These are phyloP conservation scores for Atlantisia rogersi DNA, from an alignment of 2,113 vertebrate species.

Conservation along the genomic window DNA sequence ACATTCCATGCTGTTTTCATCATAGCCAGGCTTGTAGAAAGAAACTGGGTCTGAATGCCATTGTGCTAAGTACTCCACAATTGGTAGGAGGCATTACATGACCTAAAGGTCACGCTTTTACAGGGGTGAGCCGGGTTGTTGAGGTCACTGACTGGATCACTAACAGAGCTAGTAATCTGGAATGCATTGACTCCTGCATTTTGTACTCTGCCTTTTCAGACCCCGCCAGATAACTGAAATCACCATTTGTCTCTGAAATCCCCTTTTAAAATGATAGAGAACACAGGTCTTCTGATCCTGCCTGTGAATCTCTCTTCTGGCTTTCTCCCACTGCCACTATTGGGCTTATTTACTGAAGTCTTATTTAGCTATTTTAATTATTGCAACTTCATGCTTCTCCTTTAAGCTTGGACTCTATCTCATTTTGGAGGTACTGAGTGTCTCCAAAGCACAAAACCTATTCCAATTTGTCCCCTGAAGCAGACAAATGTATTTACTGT, in stretches of 20 bases:
- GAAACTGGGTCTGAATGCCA: neutral
- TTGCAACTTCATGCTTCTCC: neutral
- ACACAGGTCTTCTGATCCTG: too few species aligned
- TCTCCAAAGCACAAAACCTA: neutral
- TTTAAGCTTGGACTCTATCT: neutral
- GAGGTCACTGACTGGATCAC: neutral
- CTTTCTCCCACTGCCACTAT: neutral
- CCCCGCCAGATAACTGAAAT: neutral
- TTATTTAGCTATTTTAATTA: neutral
- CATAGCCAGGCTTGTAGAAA: neutral
- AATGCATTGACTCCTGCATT: neutral
- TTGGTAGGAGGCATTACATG: neutral
- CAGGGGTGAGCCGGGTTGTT: neutral
- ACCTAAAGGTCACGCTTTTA: neutral
- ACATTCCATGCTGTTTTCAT: neutral
- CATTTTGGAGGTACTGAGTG: neutral
- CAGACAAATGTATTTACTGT: neutral
- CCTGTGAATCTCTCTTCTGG: neutral
- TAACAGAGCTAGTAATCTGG: neutral
- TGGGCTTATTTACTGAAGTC: neutral
- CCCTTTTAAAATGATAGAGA: neutral
- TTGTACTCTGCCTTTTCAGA: neutral
- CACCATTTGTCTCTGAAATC: neutral
- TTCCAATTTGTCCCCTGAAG: neutral
- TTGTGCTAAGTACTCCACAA: neutral